Percentiles rank a stretch among this genome's conserved stretches.
These are phyloP conservation scores for Anolis carolinensis DNA, from an alignment of 2,113 vertebrate genomes.

Conservation along the genomic window DNA sequence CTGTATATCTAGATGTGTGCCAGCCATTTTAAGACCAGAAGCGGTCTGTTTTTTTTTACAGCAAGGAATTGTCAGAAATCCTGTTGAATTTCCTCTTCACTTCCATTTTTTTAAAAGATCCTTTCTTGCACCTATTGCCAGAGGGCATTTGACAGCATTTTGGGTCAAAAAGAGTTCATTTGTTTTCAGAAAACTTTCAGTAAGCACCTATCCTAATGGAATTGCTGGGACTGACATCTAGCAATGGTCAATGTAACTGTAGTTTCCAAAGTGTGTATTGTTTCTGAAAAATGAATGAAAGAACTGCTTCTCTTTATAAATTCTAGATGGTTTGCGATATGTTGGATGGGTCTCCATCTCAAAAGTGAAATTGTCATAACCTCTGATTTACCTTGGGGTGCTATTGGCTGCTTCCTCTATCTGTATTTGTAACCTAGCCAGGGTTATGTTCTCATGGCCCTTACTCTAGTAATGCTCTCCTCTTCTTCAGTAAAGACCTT, in stretches of 20 bases:
- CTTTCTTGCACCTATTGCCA: no score
- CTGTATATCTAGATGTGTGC: no score
- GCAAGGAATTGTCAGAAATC: no score
- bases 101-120: no score
- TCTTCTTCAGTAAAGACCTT: not conserved
- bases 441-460: not conserved
- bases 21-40: no score
- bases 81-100: no score
- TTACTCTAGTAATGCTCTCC: not conserved
- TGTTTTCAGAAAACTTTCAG: not conserved
- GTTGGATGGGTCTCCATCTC: not conserved
- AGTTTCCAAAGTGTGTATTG: no score
- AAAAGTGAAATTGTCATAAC: not conserved
- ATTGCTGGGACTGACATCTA: not conserved
- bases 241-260: not conserved
- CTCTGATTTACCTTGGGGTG: not conserved
- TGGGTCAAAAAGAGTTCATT: no score
- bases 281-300: not conserved
- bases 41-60: no score
- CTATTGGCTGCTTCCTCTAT: not conserved
- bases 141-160: no score
- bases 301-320: not conserved
- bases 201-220: not conserved
- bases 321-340: not conserved
- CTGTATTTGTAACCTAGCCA: not conserved